Evolutionary conservation across 2,888 invertebrate species (phyloP).

Genomic region (Trissolcus brochymenae): DNA sequence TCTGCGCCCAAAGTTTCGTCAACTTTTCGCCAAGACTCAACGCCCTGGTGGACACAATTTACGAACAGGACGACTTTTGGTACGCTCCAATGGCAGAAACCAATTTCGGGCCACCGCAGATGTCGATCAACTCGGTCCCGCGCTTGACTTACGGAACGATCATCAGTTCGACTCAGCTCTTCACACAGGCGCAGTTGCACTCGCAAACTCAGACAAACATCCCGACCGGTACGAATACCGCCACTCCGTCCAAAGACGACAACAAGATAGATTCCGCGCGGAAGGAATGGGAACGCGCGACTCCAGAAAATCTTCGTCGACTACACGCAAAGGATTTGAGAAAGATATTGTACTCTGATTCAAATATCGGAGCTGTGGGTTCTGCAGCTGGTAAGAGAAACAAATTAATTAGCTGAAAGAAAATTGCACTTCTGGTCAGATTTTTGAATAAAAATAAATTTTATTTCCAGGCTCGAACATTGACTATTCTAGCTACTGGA

Average conservation of each 20-base stretch:
- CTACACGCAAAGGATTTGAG: slow-evolving; percentile 71
- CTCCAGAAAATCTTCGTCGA: slow-evolving; percentile 69
- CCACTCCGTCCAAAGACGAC: slow-evolving; percentile 61
- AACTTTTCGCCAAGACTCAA: slow-evolving; percentile 72
- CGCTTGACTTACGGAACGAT: slow-evolving; percentile 71
- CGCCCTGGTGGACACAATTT: slow-evolving; percentile 72
- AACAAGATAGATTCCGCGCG: slow-evolving; percentile 71
- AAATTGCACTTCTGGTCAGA: not conserved
- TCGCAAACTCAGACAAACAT: slow-evolving; percentile 55
- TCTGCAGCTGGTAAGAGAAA: slow-evolving; percentile 24
- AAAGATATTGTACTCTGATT: slow-evolving; percentile 66
- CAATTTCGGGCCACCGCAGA: slow-evolving; percentile 74
- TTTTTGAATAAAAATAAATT: not conserved
- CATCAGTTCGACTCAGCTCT: slow-evolving; percentile 73
- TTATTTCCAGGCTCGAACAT: slow-evolving; percentile 18
- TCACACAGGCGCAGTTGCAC: slow-evolving; percentile 72
- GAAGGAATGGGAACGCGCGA: slow-evolving; percentile 72
- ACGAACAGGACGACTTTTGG: slow-evolving; percentile 72
- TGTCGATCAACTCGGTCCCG: slow-evolving; percentile 73
- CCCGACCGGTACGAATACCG: slow-evolving; percentile 16
- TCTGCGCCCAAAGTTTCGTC: slow-evolving; percentile 72
- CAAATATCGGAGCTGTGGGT: slow-evolving; percentile 27
- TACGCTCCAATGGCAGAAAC: slow-evolving; percentile 74
- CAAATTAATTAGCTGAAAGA: not conserved
- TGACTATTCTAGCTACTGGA: slow-evolving; percentile 67